Base-by-base conservation (phyloP, 1,140 invertebrate species). In the Nomia melanderi region DNA sequence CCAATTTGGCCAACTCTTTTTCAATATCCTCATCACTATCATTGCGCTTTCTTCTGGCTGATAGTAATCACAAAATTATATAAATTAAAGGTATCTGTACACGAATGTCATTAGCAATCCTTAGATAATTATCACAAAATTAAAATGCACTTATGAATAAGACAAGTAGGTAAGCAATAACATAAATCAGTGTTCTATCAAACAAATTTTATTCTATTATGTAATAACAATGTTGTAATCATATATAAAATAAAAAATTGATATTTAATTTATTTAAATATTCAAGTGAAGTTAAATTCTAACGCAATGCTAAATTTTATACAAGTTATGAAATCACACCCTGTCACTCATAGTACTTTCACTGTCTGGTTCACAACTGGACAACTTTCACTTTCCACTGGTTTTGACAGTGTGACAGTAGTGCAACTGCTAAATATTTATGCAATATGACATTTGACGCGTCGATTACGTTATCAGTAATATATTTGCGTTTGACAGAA, bases 1-100 rank as follows among this genome's bases (percentile, higher is more conserved):
- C 94, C 77, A 96, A 92, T 91, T 97, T 96, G 31, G 96, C 96
- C 81, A 98, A 90, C 57, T 97, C 95, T 91, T 96, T 96, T 87
- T 98, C 96, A 77, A 97, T 93, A 88, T 97, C 96, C 86, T 97
- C 96, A 88, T 97, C 96, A 88, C 96, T 96, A 66, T 96, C 95
- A 84, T 96, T 95, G 41, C 95, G 94, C 91, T 95, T 96, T 87
- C 95, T 96, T 86, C 94, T 96, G 65, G 74, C 89, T 89, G 79
- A 65, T 72, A 8, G 47, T 36, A 36, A 27, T n/a, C n/a, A 57
- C 14, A 25, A 1, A 47, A 57, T 1, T 14, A 11, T 14, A 57
- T 17, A 57, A 27, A 27, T 54, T 27, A 27, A 0, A 50, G 6
- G 2, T 8, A 23, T 23, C 29, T 33, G 9, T 20, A 36, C 4